These are phyloP conservation scores for Ophion obscuratus DNA, from an alignment of 2,888 invertebrate species.

Conservation along the genomic window DNA sequence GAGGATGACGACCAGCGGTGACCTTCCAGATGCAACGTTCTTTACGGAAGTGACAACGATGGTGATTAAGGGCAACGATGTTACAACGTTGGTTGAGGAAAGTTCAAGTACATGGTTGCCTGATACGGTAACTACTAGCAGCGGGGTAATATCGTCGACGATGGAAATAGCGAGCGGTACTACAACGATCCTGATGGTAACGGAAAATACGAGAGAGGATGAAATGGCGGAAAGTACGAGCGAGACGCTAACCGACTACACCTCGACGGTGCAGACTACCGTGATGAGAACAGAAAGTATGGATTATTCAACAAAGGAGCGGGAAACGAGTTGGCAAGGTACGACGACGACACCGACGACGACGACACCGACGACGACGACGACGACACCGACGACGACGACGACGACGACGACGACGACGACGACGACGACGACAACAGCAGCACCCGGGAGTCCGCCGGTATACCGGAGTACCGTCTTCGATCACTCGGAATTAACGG, in stretches of 20 bases:
- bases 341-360: background rate
- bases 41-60: background rate
- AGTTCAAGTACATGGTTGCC: background rate
- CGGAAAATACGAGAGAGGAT: background rate
- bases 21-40: background rate
- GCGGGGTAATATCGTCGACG: background rate
- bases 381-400: background rate
- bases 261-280: background rate
- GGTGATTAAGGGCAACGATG: background rate
- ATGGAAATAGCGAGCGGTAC: background rate
- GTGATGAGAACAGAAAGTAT: background rate
- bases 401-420: background rate
- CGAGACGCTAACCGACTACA: background rate
- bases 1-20: background rate
- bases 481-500: constrained; percentile 71
- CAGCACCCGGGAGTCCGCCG: background rate
- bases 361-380: background rate
- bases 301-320: background rate
- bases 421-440: background rate
- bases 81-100: background rate
- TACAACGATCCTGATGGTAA: background rate
- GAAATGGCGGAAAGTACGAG: constrained; percentile 14
- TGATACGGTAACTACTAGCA: background rate
- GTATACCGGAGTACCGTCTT: constrained; percentile 5
- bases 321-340: background rate